Conservation (phyloP, 2,888 invertebrate genomes). For the Thelaira solivaga region DNA sequence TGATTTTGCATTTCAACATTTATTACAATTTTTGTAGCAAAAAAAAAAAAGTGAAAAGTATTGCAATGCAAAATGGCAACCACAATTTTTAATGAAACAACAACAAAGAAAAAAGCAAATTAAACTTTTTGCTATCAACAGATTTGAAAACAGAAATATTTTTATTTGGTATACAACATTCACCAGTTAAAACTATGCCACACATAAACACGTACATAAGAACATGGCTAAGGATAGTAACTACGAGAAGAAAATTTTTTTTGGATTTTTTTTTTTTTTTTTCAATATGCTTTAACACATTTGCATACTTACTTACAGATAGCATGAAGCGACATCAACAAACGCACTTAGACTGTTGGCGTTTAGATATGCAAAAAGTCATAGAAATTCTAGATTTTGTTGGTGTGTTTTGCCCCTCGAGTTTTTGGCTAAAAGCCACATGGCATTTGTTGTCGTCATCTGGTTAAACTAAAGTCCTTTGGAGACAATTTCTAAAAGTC, state of each 20-base stretch:
- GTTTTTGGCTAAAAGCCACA: slow-evolving; percentile 63
- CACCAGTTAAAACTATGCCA: too few species aligned
- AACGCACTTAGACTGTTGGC: background rate
- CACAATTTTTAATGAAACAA: slow-evolving; percentile 44
- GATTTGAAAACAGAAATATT: background rate
- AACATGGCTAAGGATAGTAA: too few species aligned
- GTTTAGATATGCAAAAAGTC: background rate
- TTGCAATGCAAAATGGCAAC: slow-evolving; percentile 46
- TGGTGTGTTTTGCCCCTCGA: background rate
- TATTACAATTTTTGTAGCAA: background rate
- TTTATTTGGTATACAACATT: too few species aligned
- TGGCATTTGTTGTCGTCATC: slow-evolving; percentile 63
- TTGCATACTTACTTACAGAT: background rate
- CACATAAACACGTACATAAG: too few species aligned
- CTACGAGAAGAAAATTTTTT: background rate
- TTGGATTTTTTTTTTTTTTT: background rate
- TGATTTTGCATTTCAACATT: background rate
- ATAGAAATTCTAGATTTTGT: slow-evolving; percentile 4
- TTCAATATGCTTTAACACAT: slow-evolving; percentile 36
- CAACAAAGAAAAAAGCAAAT: background rate
- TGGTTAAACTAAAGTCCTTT: slow-evolving; percentile 60
- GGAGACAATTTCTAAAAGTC: slow-evolving; percentile 57
- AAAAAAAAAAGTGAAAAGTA: background rate
- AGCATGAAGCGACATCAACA: too few species aligned
- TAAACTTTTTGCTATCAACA: background rate